Base-by-base conservation (phyloP, 37 sponge, comb jelly and placozoan species). In the Bolinopsis microptera region DNA sequence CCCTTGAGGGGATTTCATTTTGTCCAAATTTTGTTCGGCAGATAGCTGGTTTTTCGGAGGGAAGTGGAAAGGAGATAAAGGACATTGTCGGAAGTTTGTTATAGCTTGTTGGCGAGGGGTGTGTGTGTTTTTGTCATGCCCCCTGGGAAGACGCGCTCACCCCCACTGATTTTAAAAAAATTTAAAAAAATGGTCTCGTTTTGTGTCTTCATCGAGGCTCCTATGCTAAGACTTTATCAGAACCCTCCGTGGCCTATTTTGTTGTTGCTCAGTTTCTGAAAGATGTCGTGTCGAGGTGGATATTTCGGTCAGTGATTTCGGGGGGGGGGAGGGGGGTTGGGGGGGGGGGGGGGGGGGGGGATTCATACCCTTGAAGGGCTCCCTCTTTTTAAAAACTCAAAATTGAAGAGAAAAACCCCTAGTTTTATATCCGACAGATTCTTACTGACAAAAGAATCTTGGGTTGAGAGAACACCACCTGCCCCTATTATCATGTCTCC, bases 41-140 rank as follows among this genome's bases (percentile, higher is more conserved):
- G 35, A 86, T 48, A 86, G 61, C 27, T 86, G 90, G 90, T 5
- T 86, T 39, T 86, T 86, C 39, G 90, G 90, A 22, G 90, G 90
- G 37, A 40, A 86, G 61, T 86, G 90, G 90, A 86, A n/a, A 86
- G 48, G 90, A 86, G 35, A 86, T 86, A 5, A 86, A 40, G 26
- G 90, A 86, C 2, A 13, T 48, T 5, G 18, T 72, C 31, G 90
- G 36, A 86, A 38, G 61, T 41, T 41, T 86, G 90, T 86, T 27
- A 48, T 48, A 48, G 5, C 61, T 48, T 18, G 9, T 48, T 5
- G 90, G 31, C 0, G 90, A 86, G 39, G 90, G 90, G 0, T 86
- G 90, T 41, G 90, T n/a, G 26, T 41, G 39, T 86, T 1, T 86
- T 86, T 40, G 90, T 86, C 25, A 41, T 86, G 61, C 90, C 90